Conservation (phyloP, 2,797 vertebrate species). For the Cuculus canorus region DNA sequence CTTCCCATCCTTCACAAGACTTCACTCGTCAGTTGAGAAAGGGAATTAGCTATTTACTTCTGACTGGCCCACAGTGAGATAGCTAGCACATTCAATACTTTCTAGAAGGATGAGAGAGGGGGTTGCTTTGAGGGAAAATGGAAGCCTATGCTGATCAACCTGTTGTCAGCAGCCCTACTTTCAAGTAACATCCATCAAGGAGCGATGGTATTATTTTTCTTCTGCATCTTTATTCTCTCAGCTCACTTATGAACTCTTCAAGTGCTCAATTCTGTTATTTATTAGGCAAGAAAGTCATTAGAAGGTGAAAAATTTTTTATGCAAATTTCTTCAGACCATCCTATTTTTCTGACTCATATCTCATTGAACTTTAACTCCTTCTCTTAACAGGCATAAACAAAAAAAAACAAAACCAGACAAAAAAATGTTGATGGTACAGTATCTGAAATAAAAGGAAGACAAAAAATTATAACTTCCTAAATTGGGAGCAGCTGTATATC, state of each 20-base stretch:
- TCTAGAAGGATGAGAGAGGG: not conserved
- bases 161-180: not conserved
- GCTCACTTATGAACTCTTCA: not conserved
- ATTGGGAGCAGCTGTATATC: not conserved
- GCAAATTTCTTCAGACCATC: not conserved
- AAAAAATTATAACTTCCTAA: not conserved
- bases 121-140: not conserved
- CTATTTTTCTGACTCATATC: not conserved
- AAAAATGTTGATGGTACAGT: not conserved
- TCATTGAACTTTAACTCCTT: not conserved
- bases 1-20: not conserved
- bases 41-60: not conserved
- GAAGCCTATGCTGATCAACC: not conserved
- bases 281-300: not conserved
- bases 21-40: not conserved
- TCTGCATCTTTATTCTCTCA: not conserved
- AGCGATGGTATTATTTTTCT: not conserved
- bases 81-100: not conserved
- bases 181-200: not conserved
- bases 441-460: not conserved
- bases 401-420: not conserved
- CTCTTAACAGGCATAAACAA: not conserved
- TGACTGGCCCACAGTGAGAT: not conserved
- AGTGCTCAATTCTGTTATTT: not conserved
- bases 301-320: not conserved